A percentile compares a stretch with the other conserved stretches of the same genome.
Conservation (phyloP, 30 jellyfish, hydroid and myxozoan genomes). For the Cassiopea xamachana region DNA sequence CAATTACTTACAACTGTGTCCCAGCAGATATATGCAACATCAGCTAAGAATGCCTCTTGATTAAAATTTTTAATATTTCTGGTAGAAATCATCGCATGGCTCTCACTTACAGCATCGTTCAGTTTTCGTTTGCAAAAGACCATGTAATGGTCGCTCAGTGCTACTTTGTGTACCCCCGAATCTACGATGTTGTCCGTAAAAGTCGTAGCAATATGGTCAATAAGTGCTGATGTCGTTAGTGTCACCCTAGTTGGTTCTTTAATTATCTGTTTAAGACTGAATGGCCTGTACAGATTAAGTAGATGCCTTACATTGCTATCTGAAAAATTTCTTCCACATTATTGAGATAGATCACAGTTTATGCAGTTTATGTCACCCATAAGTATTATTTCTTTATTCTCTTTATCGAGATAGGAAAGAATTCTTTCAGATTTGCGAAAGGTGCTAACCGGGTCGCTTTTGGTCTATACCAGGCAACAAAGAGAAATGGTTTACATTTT, state of each 20-base stretch:
- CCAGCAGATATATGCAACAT: slow-evolving; percentile 2
- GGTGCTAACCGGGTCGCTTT: background rate
- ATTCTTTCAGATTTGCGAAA: background rate
- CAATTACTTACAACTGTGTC: background rate
- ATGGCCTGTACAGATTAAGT: background rate
- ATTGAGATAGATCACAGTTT: background rate
- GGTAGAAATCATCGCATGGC: slow-evolving; percentile 6
- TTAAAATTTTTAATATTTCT: slow-evolving; percentile 11
- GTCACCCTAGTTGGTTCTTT: slow-evolving; percentile 18
- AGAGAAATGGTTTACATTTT: background rate
- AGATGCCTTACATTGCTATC: background rate
- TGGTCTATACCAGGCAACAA: background rate
- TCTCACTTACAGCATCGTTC: slow-evolving; percentile 11
- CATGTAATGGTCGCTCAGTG: slow-evolving; percentile 3
- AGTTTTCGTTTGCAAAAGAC: slow-evolving; percentile 13
- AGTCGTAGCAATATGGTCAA: slow-evolving; percentile 8
- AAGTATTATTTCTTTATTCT: background rate
- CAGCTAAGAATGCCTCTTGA: slow-evolving; percentile 10
- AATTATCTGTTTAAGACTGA: slow-evolving; percentile 6
- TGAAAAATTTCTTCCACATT: background rate
- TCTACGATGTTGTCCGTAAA: background rate
- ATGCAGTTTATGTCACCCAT: background rate
- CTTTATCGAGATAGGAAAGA: background rate
- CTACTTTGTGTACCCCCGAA: slow-evolving; percentile 32
- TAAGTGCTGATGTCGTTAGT: background rate